Evolutionary conservation across 2,797 vertebrate species (phyloP).

Genomic region (Sebastes kiyomatsui): DNA sequence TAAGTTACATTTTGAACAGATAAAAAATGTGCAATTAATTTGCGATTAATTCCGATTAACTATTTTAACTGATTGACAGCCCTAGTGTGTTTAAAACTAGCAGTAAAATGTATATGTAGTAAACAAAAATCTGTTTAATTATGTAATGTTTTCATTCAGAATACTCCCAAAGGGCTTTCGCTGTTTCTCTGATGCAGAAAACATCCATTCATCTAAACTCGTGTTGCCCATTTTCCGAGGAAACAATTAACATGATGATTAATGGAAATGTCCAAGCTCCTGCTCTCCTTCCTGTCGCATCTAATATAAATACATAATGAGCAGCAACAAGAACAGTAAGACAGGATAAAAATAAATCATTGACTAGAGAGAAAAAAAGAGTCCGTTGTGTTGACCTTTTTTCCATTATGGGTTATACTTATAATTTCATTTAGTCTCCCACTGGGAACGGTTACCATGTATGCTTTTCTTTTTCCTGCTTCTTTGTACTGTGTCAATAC

Average conservation of each 20-base stretch:
- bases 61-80: too few species aligned
- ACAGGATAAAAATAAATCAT: constrained; percentile 2
- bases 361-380: background rate
- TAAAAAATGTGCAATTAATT: too few species aligned
- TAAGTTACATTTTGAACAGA: too few species aligned
- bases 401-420: constrained; percentile 53
- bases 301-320: constrained; percentile 24
- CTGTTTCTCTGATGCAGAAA: constrained; percentile 23
- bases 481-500: constrained; percentile 68
- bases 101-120: background rate
- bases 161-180: background rate
- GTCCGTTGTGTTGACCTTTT: constrained; percentile 3
- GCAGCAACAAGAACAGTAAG: constrained; percentile 4
- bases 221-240: constrained; percentile 53
- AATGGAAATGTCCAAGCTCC: constrained; percentile 50
- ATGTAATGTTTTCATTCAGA: background rate
- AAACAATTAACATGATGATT: constrained; percentile 54
- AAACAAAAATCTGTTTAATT: background rate
- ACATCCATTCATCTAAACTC: constrained; percentile 32
- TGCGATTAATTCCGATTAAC: too few species aligned
- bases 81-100: background rate
- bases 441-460: constrained; percentile 74
- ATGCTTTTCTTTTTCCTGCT: constrained; percentile 62
- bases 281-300: constrained; percentile 11
- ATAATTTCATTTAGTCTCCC: constrained; percentile 53